Evolutionary conservation across 2,113 vertebrate genomes (phyloP), one percentile per base, ranked within the genome.

Genomic region (Trematocara unimaculatum): DNA sequence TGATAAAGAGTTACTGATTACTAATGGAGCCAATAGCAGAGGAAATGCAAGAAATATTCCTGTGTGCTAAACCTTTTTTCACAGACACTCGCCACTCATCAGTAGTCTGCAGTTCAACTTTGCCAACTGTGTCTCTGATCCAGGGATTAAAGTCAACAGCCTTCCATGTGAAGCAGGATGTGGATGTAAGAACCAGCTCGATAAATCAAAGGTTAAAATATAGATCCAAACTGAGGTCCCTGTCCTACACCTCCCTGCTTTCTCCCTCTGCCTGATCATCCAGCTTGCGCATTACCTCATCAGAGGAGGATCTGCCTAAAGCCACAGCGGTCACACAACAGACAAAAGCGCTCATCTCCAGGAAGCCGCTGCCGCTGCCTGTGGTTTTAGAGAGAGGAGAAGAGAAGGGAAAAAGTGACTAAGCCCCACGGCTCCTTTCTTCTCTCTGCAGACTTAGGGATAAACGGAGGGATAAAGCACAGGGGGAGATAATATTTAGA

Each of bases 291-390:
- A 93, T 95, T 91, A 95, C 92, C 94, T 95, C 94, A 95, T 77
- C 91, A 88, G 87, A 93, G 85, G 89, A 92, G 90, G 93, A 93
- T 95, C 92, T 92, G 89, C 94, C 89, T 84, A 87, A 93, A 95
- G 90, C 93, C 94, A 35, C 95, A 92, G 93, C 79, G 90, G 96
- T 95, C 96, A 91, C 94, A 94, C 87, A 93, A 96, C 92, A 95
- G 96, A 96, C 94, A 97, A 95, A 96, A 96, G 89, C 92, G 83
- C 91, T 95, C 94, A 89, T 95, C 95, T 96, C 90, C 94, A 96
- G 95, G 96, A 96, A 94, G 89, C 89, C 90, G 62, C 93, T 90
- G 94, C 93, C 89, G 95, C 91, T 94, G 87, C 94, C 93, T 95
- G 94, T 42, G 95, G 94, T 96, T 97, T 96, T 72, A 84, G 86